Percentiles rank a stretch among this genome's conserved stretches.
phyloP scores from a whole-genome alignment of 2,797 vertebrate species.

The Poecilia wingei region DNA sequence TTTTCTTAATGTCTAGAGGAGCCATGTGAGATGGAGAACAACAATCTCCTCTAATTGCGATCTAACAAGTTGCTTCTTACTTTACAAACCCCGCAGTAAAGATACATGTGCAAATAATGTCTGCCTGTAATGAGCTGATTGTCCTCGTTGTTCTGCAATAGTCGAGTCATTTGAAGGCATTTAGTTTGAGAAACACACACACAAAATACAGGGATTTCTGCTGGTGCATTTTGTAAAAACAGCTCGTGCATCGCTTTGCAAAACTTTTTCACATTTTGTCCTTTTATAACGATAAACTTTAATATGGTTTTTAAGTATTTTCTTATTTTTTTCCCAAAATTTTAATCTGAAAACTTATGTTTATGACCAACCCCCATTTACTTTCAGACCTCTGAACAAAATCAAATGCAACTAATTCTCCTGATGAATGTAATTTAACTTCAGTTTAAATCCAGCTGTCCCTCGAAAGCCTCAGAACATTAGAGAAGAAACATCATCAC shows the following conservation, averaged over 20 bases:
- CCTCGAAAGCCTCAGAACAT: background rate
- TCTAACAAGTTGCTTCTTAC: background rate
- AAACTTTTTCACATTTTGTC: background rate
- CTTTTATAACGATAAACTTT: background rate
- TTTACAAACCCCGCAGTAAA: background rate
- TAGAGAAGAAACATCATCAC: background rate
- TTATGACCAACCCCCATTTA: background rate
- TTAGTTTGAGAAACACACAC: background rate
- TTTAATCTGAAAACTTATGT: background rate
- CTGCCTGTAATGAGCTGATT: background rate
- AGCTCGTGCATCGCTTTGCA: background rate
- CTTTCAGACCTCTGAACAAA: background rate
- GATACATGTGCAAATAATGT: slow-evolving; percentile 1
- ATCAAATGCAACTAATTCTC: background rate
- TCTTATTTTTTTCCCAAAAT: background rate
- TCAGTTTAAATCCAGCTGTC: background rate
- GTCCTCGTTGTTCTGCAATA: background rate
- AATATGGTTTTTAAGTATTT: background rate
- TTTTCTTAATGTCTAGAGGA: background rate
- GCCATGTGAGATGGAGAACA: background rate
- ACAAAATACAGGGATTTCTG: background rate
- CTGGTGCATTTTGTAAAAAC: background rate
- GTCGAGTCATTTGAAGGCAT: background rate
- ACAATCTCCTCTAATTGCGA: background rate
- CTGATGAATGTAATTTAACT: background rate